Percentiles rank a stretch among this genome's conserved stretches.
Conservation (phyloP, 2,113 vertebrate genomes). For the Caloenas nicobarica region DNA sequence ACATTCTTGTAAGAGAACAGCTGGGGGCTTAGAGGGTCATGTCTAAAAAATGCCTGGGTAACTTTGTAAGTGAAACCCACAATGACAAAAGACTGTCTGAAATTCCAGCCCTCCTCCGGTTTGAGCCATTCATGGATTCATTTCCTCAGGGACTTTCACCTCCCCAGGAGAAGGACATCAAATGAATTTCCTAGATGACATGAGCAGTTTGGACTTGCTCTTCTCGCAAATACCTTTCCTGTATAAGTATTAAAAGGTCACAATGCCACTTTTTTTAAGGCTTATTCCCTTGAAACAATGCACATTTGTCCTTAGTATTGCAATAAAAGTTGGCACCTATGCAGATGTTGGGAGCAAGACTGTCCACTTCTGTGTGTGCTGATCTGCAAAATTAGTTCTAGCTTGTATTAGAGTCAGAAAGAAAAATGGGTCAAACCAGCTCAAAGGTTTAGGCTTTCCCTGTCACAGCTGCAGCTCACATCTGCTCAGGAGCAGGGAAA, state of each 20-base stretch:
- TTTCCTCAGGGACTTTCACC: neutral
- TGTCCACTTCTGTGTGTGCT: neutral
- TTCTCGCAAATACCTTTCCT: neutral
- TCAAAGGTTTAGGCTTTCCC: neutral
- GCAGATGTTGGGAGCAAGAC: neutral
- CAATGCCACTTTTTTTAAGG: accelerated
- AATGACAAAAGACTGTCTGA: neutral
- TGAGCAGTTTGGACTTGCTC: neutral
- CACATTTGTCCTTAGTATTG: accelerated
- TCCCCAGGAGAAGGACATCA: neutral
- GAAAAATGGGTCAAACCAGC: accelerated
- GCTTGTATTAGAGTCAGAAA: too few relatives aligned
- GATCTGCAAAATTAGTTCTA: neutral
- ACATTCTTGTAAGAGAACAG: neutral
- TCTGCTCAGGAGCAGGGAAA: neutral
- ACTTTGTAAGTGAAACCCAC: neutral
- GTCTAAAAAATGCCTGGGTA: neutral
- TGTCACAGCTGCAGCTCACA: neutral
- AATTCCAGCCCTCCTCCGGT: neutral
- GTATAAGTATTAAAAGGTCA: accelerated
- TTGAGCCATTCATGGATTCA: neutral
- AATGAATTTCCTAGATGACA: neutral
- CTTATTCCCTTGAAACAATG: neutral
- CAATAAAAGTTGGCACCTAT: accelerated
- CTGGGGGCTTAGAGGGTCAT: neutral